Evolutionary conservation across 2,797 vertebrate species (phyloP).

Genomic region (Sphenodon punctatus): DNA sequence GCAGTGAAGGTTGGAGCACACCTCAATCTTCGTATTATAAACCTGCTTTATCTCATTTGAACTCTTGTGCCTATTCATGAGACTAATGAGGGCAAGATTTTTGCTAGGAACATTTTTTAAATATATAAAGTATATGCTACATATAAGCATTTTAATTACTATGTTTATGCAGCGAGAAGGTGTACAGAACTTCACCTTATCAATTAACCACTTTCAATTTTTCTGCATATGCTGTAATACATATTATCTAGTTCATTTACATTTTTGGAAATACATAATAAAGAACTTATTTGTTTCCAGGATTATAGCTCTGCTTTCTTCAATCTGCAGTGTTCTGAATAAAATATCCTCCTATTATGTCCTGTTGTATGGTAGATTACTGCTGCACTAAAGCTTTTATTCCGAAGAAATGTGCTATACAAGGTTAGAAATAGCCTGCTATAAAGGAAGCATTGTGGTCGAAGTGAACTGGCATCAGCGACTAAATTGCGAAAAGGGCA

Average conservation of each 20-base stretch:
- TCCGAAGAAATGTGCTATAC: constrained; percentile 55
- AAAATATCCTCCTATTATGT: constrained; percentile 55
- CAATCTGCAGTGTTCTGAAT: constrained; percentile 16
- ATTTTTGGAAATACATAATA: constrained; percentile 35
- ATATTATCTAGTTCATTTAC: constrained; percentile 44
- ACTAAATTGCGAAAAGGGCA: constrained; percentile 64
- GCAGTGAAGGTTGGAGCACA: neutral
- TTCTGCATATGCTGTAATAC: constrained; percentile 36
- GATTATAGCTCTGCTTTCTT: constrained; percentile 60
- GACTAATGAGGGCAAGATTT: neutral
- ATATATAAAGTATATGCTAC: neutral
- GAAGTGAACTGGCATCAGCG: constrained; percentile 37
- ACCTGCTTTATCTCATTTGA: neutral
- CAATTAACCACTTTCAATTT: constrained; percentile 43
- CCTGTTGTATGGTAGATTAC: constrained; percentile 46
- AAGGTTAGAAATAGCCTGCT: constrained; percentile 53
- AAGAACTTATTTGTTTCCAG: constrained; percentile 55
- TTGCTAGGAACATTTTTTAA: constrained; percentile 1
- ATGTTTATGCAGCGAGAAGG: constrained; percentile 26
- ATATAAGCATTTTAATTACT: neutral
- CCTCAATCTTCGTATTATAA: neutral
- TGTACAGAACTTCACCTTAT: neutral
- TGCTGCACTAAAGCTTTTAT: constrained; percentile 56
- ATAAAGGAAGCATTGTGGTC: constrained; percentile 54
- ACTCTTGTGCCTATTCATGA: neutral